A percentile compares a stretch with the other conserved stretches of the same genome.
Evolutionary conservation across 2,888 invertebrate genomes (phyloP).

Genomic region (Drosophila austrosaltans): DNA sequence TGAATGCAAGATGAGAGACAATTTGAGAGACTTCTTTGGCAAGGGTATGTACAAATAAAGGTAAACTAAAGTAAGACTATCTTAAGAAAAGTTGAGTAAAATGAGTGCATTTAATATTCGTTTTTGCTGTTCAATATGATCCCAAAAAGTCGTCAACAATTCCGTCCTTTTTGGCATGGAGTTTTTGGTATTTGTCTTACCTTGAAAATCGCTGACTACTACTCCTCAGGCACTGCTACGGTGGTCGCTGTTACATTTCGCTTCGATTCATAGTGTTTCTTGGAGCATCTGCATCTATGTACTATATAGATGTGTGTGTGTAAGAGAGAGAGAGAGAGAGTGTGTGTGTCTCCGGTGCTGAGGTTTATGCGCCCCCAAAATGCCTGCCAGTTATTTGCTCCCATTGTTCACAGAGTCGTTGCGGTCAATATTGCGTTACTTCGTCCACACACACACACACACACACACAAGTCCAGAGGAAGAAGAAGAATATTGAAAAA

Average conservation of each 20-base stretch:
- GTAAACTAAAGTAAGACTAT: too few species aligned
- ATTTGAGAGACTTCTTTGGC: background rate
- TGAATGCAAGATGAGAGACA: too few species aligned
- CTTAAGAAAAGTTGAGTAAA: too few species aligned
- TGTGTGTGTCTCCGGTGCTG: conserved; percentile 8
- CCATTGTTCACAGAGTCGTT: conserved; percentile 76
- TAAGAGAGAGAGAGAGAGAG: conserved; percentile 3
- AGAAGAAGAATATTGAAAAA: too few species aligned
- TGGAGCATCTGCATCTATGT: conserved; percentile 49
- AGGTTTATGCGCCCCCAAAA: conserved; percentile 51
- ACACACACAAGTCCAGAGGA: too few species aligned
- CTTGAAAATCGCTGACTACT: conserved; percentile 73
- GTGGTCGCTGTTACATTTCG: conserved; percentile 57
- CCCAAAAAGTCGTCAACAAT: conserved; percentile 8
- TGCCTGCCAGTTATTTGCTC: conserved; percentile 78
- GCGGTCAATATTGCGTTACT: conserved; percentile 69
- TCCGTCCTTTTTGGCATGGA: background rate
- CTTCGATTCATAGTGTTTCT: conserved; percentile 37
- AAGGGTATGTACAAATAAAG: too few species aligned
- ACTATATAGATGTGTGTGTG: conserved; percentile 2
- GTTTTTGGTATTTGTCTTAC: conserved; percentile 65
- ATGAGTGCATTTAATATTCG: conserved; percentile 24
- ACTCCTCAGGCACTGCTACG: conserved; percentile 56
- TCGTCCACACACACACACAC: background rate
- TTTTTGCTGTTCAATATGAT: background rate